These are phyloP conservation scores for Atrichornis clamosus DNA, from an alignment of 2,113 vertebrate species.

Conservation along the genomic window DNA sequence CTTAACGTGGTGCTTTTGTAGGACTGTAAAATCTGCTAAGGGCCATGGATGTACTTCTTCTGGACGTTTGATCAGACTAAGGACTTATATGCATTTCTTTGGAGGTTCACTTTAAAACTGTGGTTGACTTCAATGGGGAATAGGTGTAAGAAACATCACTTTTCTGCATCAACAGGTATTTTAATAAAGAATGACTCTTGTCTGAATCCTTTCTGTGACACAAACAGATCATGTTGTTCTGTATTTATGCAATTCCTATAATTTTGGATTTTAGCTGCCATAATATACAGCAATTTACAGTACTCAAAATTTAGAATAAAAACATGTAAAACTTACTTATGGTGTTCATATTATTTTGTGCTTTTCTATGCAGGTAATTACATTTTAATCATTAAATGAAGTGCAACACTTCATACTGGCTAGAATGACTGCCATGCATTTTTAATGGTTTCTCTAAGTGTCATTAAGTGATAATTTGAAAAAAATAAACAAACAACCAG, in stretches of 20 bases:
- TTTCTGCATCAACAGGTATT: neutral
- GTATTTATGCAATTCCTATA: neutral
- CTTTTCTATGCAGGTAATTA: slow-evolving; percentile 58
- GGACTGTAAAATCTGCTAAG: neutral
- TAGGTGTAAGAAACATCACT: neutral
- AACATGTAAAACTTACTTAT: neutral
- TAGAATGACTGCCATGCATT: slow-evolving; percentile 35
- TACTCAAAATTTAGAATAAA: slow-evolving; percentile 1
- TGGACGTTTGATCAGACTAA: neutral
- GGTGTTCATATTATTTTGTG: slow-evolving; percentile 10
- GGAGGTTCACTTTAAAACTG: neutral
- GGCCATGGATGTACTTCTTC: neutral
- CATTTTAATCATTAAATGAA: slow-evolving; percentile 55
- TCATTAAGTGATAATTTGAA: slow-evolving; percentile 43
- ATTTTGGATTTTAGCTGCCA: neutral
- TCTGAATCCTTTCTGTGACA: neutral
- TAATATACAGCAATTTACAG: neutral
- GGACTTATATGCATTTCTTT: neutral
- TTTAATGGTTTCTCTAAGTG: slow-evolving; percentile 45
- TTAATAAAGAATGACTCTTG: neutral
- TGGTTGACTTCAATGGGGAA: neutral
- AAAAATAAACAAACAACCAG: slow-evolving; percentile 25
- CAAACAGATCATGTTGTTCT: neutral
- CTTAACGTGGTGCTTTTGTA: neutral
- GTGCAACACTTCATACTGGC: slow-evolving; percentile 28